Conservation (phyloP, 2,113 vertebrate species). For the Pelmatolapia mariae region DNA sequence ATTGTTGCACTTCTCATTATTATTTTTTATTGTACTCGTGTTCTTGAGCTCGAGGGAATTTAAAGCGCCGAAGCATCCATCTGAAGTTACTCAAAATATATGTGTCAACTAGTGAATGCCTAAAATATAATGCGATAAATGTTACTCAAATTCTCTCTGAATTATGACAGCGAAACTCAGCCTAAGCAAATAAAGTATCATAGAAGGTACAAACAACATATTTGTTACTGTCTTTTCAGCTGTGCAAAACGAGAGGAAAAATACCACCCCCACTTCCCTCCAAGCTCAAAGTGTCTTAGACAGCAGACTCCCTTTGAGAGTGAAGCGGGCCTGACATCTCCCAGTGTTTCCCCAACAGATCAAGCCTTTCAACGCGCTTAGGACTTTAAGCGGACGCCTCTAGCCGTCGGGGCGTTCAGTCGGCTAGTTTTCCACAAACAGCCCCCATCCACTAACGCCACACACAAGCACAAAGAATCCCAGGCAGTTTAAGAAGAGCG, state of each 20-base stretch:
- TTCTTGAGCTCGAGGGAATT: not conserved
- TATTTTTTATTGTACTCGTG: not conserved
- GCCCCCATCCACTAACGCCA: slow-evolving; percentile 16
- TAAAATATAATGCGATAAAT: not conserved
- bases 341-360: slow-evolving; percentile 54
- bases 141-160: not conserved
- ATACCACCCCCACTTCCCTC: slow-evolving; percentile 28
- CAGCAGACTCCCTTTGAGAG: slow-evolving; percentile 44
- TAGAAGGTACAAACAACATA: slow-evolving; percentile 6
- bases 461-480: slow-evolving; percentile 33
- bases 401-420: slow-evolving; percentile 44
- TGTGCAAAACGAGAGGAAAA: not conserved
- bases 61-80: not conserved
- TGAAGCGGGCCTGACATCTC: slow-evolving; percentile 52
- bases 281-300: slow-evolving; percentile 42
- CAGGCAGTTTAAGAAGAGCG: slow-evolving; percentile 42
- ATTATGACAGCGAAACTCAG: not conserved
- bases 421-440: slow-evolving; percentile 44
- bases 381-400: slow-evolving; percentile 50
- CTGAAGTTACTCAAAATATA: not conserved
- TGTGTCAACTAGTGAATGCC: not conserved
- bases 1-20: not conserved
- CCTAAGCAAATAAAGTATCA: slow-evolving; percentile 14
- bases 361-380: slow-evolving; percentile 49
- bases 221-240: slow-evolving; percentile 3